Base-by-base conservation (phyloP, 2,888 invertebrate species). In the Helicoverpa assulta region DNA sequence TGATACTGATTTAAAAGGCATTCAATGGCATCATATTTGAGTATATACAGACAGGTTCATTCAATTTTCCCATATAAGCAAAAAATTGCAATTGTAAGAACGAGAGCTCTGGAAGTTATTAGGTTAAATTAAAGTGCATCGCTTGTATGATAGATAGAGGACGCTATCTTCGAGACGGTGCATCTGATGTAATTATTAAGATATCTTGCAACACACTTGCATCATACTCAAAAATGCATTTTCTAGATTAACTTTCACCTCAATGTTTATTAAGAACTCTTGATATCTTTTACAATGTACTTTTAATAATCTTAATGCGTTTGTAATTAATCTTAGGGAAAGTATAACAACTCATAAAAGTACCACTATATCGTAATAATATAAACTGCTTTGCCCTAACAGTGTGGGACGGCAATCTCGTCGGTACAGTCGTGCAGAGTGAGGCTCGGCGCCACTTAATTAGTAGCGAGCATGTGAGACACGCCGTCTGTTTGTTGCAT, bases 141-240 rank as follows among this genome's bases (percentile, higher is more conserved):
- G 12, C 37, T 3, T 37, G 37, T 37, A 12, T 40, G 12, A 40
- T 10, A 14, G 40, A 14, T 40, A 14, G 14, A 12, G 40, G 12
- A 3, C 10, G 8, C 0, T 0, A 40, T 40, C 1, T 40, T 12
- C 3, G 14, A 40, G 2, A 5, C 47, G 47, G n/a, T 47, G n/a
- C 47, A 47, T 47, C 47, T 47, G 47, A 47, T 47, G 47, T n/a
- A 47, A 47, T n/a, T 47, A 47, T n/a, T 47, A 1, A n/a, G 47
- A 5, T n/a, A 47, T 47, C n/a, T 47, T 47, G 6, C 47, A 47
- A 16, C 16, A 47, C 16, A n/a, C 6, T 47, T 47, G 47, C 47
- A 47, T 47, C 47, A 47, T 47, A 47, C 16, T n/a, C 47, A 47
- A 47, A 47, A 47, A n/a, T 47, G 47, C n/a, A 47, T n/a, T 47